phyloP scores from a whole-genome alignment of 2,888 invertebrate species.

The Dasysyrphus tricinctus region DNA sequence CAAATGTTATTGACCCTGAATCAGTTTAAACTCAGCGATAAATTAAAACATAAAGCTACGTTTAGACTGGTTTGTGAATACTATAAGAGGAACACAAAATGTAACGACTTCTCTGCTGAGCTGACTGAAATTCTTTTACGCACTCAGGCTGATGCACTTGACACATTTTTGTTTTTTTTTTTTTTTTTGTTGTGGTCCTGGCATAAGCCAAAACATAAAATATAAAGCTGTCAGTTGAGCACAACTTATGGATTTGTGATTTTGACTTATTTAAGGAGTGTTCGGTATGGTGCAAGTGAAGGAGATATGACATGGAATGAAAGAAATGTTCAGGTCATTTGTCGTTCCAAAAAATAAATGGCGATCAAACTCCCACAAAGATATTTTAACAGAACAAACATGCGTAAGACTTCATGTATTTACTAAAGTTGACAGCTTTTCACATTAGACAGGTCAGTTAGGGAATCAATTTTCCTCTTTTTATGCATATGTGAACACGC shows the following conservation, averaged over 20 bases:
- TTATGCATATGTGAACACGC: background rate
- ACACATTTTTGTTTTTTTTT: too few relatives aligned
- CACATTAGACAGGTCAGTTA: background rate
- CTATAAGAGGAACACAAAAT: background rate
- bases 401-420: background rate
- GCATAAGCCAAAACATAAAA: background rate
- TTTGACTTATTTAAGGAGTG: constrained; percentile 1
- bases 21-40: background rate
- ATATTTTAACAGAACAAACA: background rate
- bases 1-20: background rate
- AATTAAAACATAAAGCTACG: background rate
- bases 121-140: too few relatives aligned
- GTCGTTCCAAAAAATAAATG: background rate
- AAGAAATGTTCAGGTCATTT: background rate
- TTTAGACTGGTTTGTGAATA: background rate
- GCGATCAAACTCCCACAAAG: background rate
- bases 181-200: too few relatives aligned
- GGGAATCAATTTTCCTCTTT: too few relatives aligned
- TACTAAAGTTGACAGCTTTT: background rate
- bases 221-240: background rate
- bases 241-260: background rate
- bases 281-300: background rate
- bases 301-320: background rate
- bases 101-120: background rate
- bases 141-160: too few relatives aligned